phyloP scores from a whole-genome alignment of 2,888 invertebrate genomes.

The Ptilodon capucinus region DNA sequence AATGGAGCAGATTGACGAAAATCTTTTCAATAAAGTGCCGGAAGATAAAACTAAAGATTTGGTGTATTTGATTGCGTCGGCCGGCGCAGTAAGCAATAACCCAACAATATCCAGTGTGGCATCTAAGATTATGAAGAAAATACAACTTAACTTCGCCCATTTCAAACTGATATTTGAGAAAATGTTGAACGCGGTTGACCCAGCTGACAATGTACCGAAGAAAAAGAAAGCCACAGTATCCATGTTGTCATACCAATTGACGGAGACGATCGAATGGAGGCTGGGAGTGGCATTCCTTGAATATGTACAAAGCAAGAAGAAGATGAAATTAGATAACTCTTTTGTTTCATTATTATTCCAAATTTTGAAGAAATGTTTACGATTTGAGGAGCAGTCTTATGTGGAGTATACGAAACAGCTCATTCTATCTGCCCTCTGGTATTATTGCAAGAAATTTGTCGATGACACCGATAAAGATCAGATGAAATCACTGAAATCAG shows the following conservation, averaged over 20 bases:
- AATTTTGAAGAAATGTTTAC: conserved; percentile 89
- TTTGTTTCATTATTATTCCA: conserved; percentile 90
- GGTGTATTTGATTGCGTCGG: conserved; percentile 77
- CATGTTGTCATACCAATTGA: conserved; percentile 82
- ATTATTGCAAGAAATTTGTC: conserved; percentile 85
- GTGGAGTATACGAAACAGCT: conserved; percentile 96
- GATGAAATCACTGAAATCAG: conserved; percentile 69
- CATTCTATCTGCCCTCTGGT: conserved; percentile 88
- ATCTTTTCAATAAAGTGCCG: conserved; percentile 78
- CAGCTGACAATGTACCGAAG: conserved; percentile 54
- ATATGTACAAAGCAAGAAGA: conserved; percentile 92
- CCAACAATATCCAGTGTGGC: conserved; percentile 83
- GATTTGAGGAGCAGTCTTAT: conserved; percentile 90
- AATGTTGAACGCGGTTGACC: conserved; percentile 82
- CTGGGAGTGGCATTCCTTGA: conserved; percentile 91
- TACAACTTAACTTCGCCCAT: conserved; percentile 84
- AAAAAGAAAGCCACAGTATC: conserved; percentile 69
- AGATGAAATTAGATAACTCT: conserved; percentile 84
- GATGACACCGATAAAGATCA: conserved; percentile 63
- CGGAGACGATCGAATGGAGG: conserved; percentile 88
- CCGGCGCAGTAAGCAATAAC: conserved; percentile 82
- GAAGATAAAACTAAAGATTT: conserved; percentile 69
- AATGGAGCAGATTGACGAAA: conserved; percentile 81
- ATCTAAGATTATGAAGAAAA: conserved; percentile 85
- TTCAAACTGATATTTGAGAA: conserved; percentile 81